Evolutionary conservation across 2,888 invertebrate species (phyloP), one percentile per base, ranked within the genome.

Genomic region (Antitype chi): DNA sequence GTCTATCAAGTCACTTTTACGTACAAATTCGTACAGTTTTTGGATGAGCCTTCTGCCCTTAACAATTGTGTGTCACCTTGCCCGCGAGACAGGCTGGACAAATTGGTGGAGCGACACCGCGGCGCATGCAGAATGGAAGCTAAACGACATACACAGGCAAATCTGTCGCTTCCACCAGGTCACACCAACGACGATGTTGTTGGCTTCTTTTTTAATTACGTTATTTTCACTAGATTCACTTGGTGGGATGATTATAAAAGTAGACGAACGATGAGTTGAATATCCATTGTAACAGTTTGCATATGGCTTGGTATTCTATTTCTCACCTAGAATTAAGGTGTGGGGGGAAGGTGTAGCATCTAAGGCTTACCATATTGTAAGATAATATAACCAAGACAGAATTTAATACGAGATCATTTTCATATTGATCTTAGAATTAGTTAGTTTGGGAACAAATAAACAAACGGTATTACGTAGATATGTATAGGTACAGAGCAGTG

Each of bases 51-150:
- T 85, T 85, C 62, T 81, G 66, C 13, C 0, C 1, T 15, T 62
- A 25, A 0, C 8, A 64, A 9, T 49, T 25, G 0, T 6, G 4
- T 63, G 67, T 43, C 6, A 3, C 1, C 2, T 17, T n/a, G 43
- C 17, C 32, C 25, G 13, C 38, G 64, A 66, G 77, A 32, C 74
- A 82, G 60, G 57, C 64, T 71, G 77, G 64, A 82, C 86, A 63
- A 70, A 85, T 85, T 55, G 82, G 68, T 52, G 67, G 49, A 73
- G 76, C 74, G 57, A 57, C 76, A 28, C 68, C 49, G 62, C 62
- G 53, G 60, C 38, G 86, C 85, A 76, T 74, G 68, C 71, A 66
- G 11, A 74, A 38, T 69, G 69, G 59, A 43, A 55, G 38, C 67
- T 81, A 71, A 81, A 59, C 76, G 76, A 68, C 76, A 57, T 49